Evolutionary conservation across 2,113 vertebrate genomes (phyloP).

Genomic region (Panurus biarmicus): DNA sequence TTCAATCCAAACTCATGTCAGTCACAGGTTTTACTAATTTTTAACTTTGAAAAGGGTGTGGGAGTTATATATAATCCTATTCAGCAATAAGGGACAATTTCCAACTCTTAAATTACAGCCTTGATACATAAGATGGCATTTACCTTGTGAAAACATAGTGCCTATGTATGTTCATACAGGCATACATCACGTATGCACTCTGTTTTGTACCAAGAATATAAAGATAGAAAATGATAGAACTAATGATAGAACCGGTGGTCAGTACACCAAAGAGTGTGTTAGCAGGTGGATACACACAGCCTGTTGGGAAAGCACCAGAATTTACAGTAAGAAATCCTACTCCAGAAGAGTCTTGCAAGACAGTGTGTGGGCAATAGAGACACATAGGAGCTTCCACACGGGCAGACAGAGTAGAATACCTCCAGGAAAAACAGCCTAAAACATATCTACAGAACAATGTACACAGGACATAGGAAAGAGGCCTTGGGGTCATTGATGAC

Average conservation of each 20-base stretch:
- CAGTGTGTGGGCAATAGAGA: not conserved
- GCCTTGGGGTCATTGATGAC: not conserved
- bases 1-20: not conserved
- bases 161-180: not conserved
- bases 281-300: not conserved
- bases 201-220: not conserved
- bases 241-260: not conserved
- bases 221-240: too few species aligned
- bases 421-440: not conserved
- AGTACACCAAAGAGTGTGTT: not conserved
- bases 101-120: not conserved
- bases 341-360: not conserved
- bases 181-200: not conserved
- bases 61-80: not conserved
- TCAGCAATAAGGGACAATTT: not conserved
- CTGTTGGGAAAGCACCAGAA: not conserved
- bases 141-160: not conserved
- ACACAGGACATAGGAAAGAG: not conserved
- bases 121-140: not conserved
- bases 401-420: not conserved
- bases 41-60: not conserved
- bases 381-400: not conserved
- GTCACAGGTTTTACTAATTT: not conserved
- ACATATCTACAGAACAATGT: not conserved
- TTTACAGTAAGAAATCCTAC: not conserved